Evolutionary conservation across 2,797 vertebrate genomes (phyloP), one percentile per base, ranked within the genome.

Genomic region (Hipposideros larvatus): DNA sequence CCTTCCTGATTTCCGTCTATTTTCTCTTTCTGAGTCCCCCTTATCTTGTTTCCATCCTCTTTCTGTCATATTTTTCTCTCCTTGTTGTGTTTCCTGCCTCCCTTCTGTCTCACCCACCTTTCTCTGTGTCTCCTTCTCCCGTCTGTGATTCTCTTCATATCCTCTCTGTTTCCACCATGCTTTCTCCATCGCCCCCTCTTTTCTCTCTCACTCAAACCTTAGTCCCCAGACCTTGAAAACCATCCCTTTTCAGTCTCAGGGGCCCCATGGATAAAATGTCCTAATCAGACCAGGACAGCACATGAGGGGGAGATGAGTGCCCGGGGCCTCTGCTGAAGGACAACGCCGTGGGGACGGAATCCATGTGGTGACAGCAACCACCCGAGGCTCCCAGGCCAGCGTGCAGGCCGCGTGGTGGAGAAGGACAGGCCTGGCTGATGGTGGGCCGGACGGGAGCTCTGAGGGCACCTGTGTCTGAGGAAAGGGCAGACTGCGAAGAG

Each of bases 171-270:
- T 43, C 85, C 26, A 2, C 63, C 14, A 2, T 1, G 34, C 80
- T 51, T 7, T 26, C 48, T 14, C 68, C 1, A 0, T 37, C 51
- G 61, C 10, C 1, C 4, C 21, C 19, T 9, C 4, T 31, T 43
- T 61, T 34, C n/a, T 43, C 73, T 75, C 41, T 5, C 24, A 10
- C 63, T 73, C 66, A 5, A 4, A 4, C 31, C 28, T 71, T 34
- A 34, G 9, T 80, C 90, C 90, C 46, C 65, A 57, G 93, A 97
- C 61, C 84, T 78, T 82, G 53, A 66, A 87, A 73, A 78, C 43
- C 80, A 19, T 26, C 80, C 70, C 34, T 74, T 61, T 89, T 53
- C 15, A 8, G n/a, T 46, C 63, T 79, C 16, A 53, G 71, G 59
- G 70, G 14, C 87, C 90, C 41, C 31, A n/a, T 48, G 70, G 71